phyloP scores from a whole-genome alignment of 1,140 invertebrate species.

The Drosophila tsacasi region DNA sequence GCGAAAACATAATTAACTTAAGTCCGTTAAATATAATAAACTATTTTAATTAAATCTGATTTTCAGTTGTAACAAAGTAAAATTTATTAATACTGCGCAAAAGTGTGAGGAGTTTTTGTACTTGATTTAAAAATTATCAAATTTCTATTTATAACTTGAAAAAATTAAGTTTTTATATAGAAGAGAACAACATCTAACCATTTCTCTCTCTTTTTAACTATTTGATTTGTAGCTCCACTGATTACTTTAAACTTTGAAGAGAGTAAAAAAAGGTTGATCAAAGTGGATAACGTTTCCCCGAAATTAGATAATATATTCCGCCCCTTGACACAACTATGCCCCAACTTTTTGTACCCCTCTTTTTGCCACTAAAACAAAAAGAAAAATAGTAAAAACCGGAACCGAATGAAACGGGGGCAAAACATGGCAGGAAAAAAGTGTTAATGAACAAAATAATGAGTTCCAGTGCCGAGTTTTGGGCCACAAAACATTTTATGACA shows the following conservation, averaged over 20 bases:
- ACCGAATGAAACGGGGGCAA: conserved; percentile 27
- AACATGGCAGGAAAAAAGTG: conserved; percentile 61
- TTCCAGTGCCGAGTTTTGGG: conserved; percentile 75
- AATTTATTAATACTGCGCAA: too few relatives aligned
- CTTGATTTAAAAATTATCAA: too few relatives aligned
- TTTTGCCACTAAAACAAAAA: conserved; percentile 6
- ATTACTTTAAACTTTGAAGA: neutral
- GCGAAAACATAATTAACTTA: too few relatives aligned
- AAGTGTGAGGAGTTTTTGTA: too few relatives aligned
- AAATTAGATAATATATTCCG: conserved; percentile 27
- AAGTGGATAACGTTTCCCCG: neutral
- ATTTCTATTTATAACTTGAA: too few relatives aligned
- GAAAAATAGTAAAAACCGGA: conserved; percentile 33
- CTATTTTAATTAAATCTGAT: too few relatives aligned
- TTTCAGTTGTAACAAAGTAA: too few relatives aligned
- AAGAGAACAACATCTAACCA: too few relatives aligned
- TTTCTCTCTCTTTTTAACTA: too few relatives aligned
- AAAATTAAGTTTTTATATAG: too few relatives aligned
- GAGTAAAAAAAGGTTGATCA: conserved; percentile 1
- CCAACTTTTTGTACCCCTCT: conserved; percentile 12
- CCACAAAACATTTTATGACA: conserved; percentile 82
- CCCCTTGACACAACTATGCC: conserved; percentile 4
- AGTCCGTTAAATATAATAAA: too few relatives aligned
- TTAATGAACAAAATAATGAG: conserved; percentile 84
- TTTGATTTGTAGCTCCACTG: neutral